These are phyloP conservation scores for Copsychus sechellarum DNA, from an alignment of 2,113 vertebrate species.

Conservation along the genomic window DNA sequence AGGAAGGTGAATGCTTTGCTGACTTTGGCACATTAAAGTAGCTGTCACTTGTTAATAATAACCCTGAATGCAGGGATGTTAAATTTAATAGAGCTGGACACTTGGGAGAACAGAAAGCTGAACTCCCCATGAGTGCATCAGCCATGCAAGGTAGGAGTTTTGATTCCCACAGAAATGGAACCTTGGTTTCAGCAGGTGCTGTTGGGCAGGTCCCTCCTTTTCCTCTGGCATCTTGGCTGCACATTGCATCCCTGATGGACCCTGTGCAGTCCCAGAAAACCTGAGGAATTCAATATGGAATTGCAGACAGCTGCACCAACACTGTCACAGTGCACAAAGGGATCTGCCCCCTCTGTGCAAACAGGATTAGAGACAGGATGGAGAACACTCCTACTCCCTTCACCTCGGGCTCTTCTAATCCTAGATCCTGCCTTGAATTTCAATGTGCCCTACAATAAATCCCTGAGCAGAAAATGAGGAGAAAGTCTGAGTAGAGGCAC, in stretches of 20 bases:
- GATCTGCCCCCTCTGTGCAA: not conserved
- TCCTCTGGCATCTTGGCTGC: rapidly evolving
- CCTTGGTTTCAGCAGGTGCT: not conserved
- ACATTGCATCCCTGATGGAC: rapidly evolving
- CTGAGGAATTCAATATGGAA: rapidly evolving
- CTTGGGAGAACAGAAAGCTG: not conserved
- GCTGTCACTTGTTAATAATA: not conserved
- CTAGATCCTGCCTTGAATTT: not conserved
- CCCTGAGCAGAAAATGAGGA: not conserved
- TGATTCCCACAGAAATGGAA: not conserved
- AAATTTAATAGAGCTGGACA: not conserved
- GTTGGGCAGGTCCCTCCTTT: not conserved
- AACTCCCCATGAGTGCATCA: not conserved
- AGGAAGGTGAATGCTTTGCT: not conserved
- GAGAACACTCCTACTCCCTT: not conserved
- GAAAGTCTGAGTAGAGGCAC: not conserved
- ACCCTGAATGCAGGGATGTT: not conserved
- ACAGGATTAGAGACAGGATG: not conserved
- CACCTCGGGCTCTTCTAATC: not conserved
- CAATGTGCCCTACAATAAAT: not conserved
- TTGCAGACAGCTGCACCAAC: not conserved
- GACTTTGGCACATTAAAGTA: not conserved
- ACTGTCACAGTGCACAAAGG: rapidly evolving
- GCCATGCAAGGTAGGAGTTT: not conserved
- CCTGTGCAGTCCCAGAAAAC: rapidly evolving